Base-by-base conservation (phyloP, 2,888 invertebrate genomes). In the Mongoloraphidia duomilia region DNA sequence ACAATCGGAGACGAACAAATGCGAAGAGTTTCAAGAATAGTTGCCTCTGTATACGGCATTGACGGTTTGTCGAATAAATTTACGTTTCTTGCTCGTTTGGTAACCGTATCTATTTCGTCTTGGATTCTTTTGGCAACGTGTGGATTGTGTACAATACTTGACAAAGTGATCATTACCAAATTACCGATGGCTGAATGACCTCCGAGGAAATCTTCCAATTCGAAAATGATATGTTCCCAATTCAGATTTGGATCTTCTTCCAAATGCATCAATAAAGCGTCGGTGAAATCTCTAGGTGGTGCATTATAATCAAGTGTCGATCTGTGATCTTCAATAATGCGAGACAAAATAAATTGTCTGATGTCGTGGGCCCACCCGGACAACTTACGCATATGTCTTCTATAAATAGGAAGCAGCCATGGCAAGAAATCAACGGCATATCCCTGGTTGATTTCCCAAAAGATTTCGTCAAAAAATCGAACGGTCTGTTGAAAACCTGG, bases 371-470 rank as follows among this genome's bases (percentile, higher is more conserved):
- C 79, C 85, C 85, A 86, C 48, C 73, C 63, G 1, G 77, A 73
- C 6, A 88, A 67, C 55, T 77, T 80, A 3, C 76, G 71, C 69
- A 86, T 76, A 58, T 87, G 83, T 3, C 72, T 70, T 3, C 67
- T 67, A 63, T 86, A 88, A 51, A 87, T 77, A 0, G 86, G 86
- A 1, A 77, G 69, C 0, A 91, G 64, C 82, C 85, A 88, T 0
- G 91, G 91, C 17, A 92, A 61, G 59, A 91, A 91, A 59, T 92
- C 92, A 0, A 90, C 77, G 0, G 87, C 84, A 63, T 88, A 89
- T 0, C 89, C 89, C 59, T 88, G 87, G 64, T 91, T 92, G 54
- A 92, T 89, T 61, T 91, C 90, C 83, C 86, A 89, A 69, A 92
- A 92, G 46, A 92, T 88, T 57, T 85, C 82, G 58, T 91, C 91